Evolutionary conservation across 1,140 invertebrate genomes (phyloP).

Genomic region (Hyposmocoma kahamanoa): DNA sequence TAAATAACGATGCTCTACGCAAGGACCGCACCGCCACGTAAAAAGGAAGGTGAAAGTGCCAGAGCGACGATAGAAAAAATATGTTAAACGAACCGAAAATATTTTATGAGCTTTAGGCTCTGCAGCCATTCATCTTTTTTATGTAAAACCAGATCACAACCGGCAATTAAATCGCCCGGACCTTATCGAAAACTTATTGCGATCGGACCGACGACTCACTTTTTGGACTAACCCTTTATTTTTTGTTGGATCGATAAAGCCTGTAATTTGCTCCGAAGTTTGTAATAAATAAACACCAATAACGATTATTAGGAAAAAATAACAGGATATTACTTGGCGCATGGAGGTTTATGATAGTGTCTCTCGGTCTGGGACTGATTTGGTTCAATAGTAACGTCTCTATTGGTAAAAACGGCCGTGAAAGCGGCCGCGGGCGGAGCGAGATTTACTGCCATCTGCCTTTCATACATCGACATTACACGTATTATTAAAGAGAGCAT

Average conservation of each 20-base stretch:
- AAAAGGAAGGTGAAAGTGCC: slow-evolving; percentile 62
- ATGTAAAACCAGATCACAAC: slow-evolving; percentile 72
- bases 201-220: slow-evolving; percentile 69
- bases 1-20: slow-evolving; percentile 49
- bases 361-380: slow-evolving; percentile 40
- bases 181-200: slow-evolving; percentile 73
- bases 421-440: slow-evolving; percentile 51
- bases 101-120: slow-evolving; percentile 57
- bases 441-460: slow-evolving; percentile 52
- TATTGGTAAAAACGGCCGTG: slow-evolving; percentile 61
- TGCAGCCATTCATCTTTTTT: slow-evolving; percentile 68
- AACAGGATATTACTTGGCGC: slow-evolving; percentile 65
- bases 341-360: slow-evolving; percentile 49
- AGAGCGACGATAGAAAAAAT: slow-evolving; percentile 57
- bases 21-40: slow-evolving; percentile 21
- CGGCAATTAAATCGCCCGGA: slow-evolving; percentile 71
- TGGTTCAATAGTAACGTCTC: slow-evolving; percentile 61
- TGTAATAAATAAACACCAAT: slow-evolving; percentile 73
- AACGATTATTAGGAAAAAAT: slow-evolving; percentile 72
- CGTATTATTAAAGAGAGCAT: slow-evolving; percentile 55
- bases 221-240: slow-evolving; percentile 71
- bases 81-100: slow-evolving; percentile 44
- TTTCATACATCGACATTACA: slow-evolving; percentile 48
- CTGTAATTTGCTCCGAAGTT: slow-evolving; percentile 68
- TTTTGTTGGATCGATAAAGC: slow-evolving; percentile 62